phyloP scores from a whole-genome alignment of 2,888 invertebrate species.

The Epinotia nisella region DNA sequence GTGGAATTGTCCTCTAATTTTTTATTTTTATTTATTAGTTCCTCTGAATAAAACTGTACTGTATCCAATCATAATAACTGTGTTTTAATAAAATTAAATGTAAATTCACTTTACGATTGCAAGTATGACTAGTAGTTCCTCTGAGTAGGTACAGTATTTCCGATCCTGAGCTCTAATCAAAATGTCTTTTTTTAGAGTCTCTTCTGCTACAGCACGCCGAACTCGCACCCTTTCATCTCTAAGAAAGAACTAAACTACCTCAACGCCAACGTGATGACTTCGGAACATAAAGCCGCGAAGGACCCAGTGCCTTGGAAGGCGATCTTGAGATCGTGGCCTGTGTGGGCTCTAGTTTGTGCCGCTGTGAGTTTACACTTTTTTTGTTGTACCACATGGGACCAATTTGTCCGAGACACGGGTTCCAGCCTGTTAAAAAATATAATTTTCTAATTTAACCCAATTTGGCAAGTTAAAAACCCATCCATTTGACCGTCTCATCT shows the following conservation, averaged over 20 bases:
- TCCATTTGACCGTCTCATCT: too few species aligned
- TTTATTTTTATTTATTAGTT: too few species aligned
- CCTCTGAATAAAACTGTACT: too few species aligned
- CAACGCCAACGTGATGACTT: conserved; percentile 83
- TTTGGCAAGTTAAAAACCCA: too few species aligned
- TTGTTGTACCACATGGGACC: not conserved
- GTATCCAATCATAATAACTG: too few species aligned
- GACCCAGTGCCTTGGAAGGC: conserved; percentile 89
- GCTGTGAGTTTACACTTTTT: conserved; percentile 76
- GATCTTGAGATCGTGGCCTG: conserved; percentile 87
- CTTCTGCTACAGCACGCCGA: conserved; percentile 81
- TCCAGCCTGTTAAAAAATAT: too few species aligned
- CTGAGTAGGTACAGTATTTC: too few species aligned
- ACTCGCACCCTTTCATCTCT: conserved; percentile 82
- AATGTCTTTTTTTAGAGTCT: conserved; percentile 65
- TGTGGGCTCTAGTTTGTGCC: conserved; percentile 89
- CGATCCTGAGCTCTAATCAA: not conserved
- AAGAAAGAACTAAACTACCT: conserved; percentile 81
- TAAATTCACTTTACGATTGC: too few species aligned
- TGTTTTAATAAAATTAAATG: too few species aligned
- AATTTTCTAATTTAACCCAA: too few species aligned
- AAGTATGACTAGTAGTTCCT: too few species aligned
- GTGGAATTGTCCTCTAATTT: too few species aligned
- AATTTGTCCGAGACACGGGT: not conserved
- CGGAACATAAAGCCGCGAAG: conserved; percentile 73